phyloP scores from a whole-genome alignment of 2,113 vertebrate genomes.

The Struthio camelus region DNA sequence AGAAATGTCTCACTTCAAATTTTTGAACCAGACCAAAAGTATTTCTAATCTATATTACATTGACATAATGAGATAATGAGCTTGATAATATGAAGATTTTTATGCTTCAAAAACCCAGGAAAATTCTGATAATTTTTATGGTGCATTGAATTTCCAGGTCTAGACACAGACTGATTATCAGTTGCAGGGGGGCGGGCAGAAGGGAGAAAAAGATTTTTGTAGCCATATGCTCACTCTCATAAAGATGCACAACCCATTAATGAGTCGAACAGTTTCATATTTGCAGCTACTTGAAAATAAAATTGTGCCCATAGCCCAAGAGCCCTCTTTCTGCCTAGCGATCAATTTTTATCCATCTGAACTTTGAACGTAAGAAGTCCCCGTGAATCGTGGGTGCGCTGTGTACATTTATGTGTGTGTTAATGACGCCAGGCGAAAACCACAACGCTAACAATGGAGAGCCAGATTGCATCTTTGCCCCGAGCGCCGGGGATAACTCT shows the following conservation, averaged over 20 bases:
- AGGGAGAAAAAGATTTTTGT: neutral
- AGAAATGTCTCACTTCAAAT: neutral
- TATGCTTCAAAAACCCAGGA: slow-evolving; percentile 7
- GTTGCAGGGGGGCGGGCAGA: neutral
- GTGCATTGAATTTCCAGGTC: slow-evolving; percentile 51
- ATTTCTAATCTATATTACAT: neutral
- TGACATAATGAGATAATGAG: neutral
- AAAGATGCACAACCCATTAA: slow-evolving; percentile 32
- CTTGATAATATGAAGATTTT: neutral
- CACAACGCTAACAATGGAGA: neutral
- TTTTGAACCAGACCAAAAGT: neutral
- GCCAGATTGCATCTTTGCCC: slow-evolving; percentile 45
- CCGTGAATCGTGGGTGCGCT: neutral
- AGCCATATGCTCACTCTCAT: slow-evolving; percentile 44
- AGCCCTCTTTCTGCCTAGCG: neutral
- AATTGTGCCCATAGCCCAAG: neutral
- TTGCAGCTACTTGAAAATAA: slow-evolving; percentile 12
- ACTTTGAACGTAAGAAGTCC: neutral
- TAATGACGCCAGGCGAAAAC: neutral
- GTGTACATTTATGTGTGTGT: neutral
- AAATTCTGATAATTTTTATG: slow-evolving; percentile 28
- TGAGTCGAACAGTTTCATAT: slow-evolving; percentile 38
- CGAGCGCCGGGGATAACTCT: neutral
- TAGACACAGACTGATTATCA: slow-evolving; percentile 34
- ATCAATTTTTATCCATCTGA: slow-evolving; percentile 9